phyloP scores from a whole-genome alignment of 1,140 invertebrate genomes.

The Trichonephila clavata region DNA sequence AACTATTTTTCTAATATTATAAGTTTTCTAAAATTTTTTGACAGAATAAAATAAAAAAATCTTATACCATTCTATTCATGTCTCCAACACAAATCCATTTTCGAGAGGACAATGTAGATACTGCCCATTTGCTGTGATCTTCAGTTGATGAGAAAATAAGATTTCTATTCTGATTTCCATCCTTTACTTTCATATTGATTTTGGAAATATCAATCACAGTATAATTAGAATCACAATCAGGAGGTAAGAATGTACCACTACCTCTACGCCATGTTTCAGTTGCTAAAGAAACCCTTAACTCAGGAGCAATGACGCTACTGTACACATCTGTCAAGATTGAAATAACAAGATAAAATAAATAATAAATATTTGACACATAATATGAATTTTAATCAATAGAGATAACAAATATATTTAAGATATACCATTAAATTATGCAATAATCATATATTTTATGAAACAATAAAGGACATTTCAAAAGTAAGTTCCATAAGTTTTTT shows the following conservation, averaged over 20 bases:
- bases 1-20: too few relatives aligned
- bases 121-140: constrained; percentile 97
- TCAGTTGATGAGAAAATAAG: constrained; percentile 78
- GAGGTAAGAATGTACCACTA: constrained; percentile 82
- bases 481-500: too few relatives aligned
- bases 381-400: too few relatives aligned
- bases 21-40: too few relatives aligned
- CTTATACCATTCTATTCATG: constrained; percentile 92
- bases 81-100: constrained; percentile 94
- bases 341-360: not conserved
- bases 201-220: constrained; percentile 80
- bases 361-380: not conserved
- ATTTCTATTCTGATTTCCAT: not conserved
- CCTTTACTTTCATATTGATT: constrained; percentile 71
- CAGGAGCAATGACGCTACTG: constrained; percentile 88
- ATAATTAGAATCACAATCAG: constrained; percentile 80
- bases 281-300: constrained; percentile 86
- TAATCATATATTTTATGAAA: too few relatives aligned
- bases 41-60: too few relatives aligned
- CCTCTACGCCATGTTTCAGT: constrained; percentile 95
- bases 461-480: too few relatives aligned
- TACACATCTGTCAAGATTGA: constrained; percentile 87
- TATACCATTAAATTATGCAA: too few relatives aligned
- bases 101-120: constrained; percentile 83
- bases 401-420: too few relatives aligned